These are phyloP conservation scores for Sciurus niger DNA, from an alignment of 2,113 vertebrate genomes.

Conservation along the genomic window DNA sequence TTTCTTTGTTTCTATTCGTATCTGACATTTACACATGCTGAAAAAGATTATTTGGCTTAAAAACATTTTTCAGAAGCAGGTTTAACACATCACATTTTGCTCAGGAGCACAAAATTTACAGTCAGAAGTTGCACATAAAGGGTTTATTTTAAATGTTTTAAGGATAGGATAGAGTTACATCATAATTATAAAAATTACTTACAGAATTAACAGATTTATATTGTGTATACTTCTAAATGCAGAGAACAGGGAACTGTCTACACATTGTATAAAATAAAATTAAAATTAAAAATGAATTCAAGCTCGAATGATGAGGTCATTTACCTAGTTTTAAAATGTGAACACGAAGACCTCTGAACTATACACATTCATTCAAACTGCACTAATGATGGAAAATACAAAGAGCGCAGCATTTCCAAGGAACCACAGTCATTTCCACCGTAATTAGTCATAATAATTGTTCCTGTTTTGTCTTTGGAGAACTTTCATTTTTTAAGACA, in stretches of 20 bases:
- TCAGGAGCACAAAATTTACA: conserved; percentile 89
- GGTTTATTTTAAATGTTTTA: conserved; percentile 96
- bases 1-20: neutral
- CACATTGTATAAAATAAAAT: conserved; percentile 93
- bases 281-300: conserved; percentile 90
- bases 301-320: conserved; percentile 91
- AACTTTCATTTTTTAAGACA: conserved; percentile 76
- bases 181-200: conserved; percentile 97
- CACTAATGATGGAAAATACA: conserved; percentile 90
- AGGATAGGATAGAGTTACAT: conserved; percentile 96
- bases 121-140: conserved; percentile 93
- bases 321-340: conserved; percentile 91
- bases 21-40: conserved; percentile 62
- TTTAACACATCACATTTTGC: conserved; percentile 84
- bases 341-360: conserved; percentile 93
- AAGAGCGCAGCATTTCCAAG: conserved; percentile 93
- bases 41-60: conserved; percentile 57
- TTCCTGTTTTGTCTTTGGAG: conserved; percentile 81
- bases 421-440: conserved; percentile 89
- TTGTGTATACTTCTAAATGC: conserved; percentile 95
- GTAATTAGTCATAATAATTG: conserved; percentile 77
- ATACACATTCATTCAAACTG: conserved; percentile 92
- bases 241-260: conserved; percentile 94
- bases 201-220: conserved; percentile 96
- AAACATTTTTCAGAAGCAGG: conserved; percentile 70